Base-by-base conservation (phyloP, 2,113 vertebrate species). In the Nothobranchius furzeri region DNA sequence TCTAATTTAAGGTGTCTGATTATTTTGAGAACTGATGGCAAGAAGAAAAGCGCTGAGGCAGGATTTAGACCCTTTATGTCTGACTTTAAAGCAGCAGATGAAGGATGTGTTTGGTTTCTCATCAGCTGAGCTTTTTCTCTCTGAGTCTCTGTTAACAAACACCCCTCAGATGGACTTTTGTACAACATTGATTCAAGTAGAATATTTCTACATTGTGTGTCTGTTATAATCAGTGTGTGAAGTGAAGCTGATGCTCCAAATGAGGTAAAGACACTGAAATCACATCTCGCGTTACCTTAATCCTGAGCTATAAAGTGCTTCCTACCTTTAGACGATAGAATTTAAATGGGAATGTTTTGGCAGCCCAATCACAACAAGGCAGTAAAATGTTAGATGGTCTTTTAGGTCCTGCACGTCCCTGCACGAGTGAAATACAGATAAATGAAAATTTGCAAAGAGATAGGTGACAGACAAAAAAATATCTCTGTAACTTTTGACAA, bases 291-390 rank as follows among this genome's bases (percentile, higher is more conserved):
- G 58, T 85, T 78, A 71, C 81, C 72, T 70, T 82, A 77, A 86
- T 87, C 90, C 90, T 91, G 90, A 91, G 89, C 84, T 78, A 82
- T 91, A 91, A 91, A 91, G 90, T 90, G 89, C 90, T 89, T 90
- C 87, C 85, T 71, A 88, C 89, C 82, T 90, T 85, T 82, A 89
- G 81, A 83, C 84, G 51, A 78, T 60, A 78, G 61, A 75, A 65
- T 75, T 70, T 42, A 63, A 79, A 82, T 68, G 62, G 52, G 58
- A 70, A 76, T 70, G 71, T 20, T 10, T 12, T 68, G 13, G 42
- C 4, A 64, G 74, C 75, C 85, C 68, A 51, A 81, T 73, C 45
- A 51, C 76, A 66, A 49, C 36, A 72, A 30, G 63, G 30, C 12
- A 55, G 63, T 70, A 20, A 63, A 74, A 74, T 13, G 48, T 20